These are phyloP conservation scores for Spizella passerina DNA, from an alignment of 2,797 vertebrate species.

Conservation along the genomic window DNA sequence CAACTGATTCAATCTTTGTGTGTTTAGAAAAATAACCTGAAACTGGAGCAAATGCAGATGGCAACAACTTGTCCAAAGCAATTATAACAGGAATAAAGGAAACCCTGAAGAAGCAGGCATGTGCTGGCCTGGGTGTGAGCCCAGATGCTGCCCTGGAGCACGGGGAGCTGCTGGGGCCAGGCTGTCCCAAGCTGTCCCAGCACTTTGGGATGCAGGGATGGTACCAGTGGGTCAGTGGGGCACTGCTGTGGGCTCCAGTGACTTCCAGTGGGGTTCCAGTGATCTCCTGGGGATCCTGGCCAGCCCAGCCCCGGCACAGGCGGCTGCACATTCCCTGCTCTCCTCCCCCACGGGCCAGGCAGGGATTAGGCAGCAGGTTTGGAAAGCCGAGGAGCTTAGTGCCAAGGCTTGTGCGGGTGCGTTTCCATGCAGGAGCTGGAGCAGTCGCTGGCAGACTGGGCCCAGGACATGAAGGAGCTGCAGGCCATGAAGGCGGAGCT, in stretches of 20 bases:
- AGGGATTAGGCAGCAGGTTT: slow-evolving; percentile 84
- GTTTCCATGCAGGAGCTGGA: slow-evolving; percentile 91
- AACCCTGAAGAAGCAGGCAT: accelerated
- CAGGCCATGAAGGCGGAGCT: slow-evolving; percentile 85
- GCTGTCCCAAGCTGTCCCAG: not conserved
- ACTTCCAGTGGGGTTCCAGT: not conserved
- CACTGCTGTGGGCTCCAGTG: not conserved
- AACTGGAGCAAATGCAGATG: not conserved
- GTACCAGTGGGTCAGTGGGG: not conserved
- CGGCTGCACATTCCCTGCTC: slow-evolving; percentile 53
- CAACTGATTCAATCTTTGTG: not conserved
- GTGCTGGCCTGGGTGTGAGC: not conserved
- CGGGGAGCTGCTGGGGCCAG: not conserved
- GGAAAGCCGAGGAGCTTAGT: slow-evolving; percentile 66
- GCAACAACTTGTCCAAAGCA: not conserved
- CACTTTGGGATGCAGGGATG: accelerated
- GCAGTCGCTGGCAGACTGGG: slow-evolving; percentile 87
- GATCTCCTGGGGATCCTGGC: accelerated
- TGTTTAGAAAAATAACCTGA: not conserved
- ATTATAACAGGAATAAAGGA: not conserved
- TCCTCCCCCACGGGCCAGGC: slow-evolving; percentile 75
- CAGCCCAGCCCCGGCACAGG: not conserved
- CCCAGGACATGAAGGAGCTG: slow-evolving; percentile 83
- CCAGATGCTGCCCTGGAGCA: not conserved
- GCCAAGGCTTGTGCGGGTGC: slow-evolving; percentile 63